Evolutionary conservation across 2,113 vertebrate genomes (phyloP).

Genomic region (Macquaria australasica): DNA sequence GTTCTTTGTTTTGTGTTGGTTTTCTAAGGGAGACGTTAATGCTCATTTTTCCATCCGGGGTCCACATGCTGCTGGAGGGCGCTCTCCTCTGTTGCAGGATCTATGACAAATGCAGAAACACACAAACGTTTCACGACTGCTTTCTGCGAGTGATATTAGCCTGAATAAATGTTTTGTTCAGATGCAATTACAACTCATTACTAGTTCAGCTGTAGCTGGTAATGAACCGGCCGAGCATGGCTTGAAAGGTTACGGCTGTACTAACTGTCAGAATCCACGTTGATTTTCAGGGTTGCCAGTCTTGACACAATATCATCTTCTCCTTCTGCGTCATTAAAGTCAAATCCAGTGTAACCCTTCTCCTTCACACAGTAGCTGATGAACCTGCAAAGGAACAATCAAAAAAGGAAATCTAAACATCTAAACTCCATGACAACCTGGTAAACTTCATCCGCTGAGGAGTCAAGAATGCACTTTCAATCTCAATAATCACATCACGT

Average conservation of each 20-base stretch:
- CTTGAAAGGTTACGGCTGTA: not conserved
- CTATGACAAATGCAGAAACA: slow-evolving; percentile 38
- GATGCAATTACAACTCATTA: not conserved
- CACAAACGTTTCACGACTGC: not conserved
- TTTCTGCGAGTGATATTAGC: not conserved
- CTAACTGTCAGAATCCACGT: slow-evolving; percentile 74
- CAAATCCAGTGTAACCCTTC: slow-evolving; percentile 85
- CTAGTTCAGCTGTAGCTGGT: not conserved
- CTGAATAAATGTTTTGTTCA: not conserved
- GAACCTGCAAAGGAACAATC: slow-evolving; percentile 80
- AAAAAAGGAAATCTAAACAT: not conserved
- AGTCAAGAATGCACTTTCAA: slow-evolving; percentile 1
- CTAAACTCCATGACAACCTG: not conserved
- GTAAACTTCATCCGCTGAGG: not conserved
- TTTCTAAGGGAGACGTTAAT: slow-evolving; percentile 28
- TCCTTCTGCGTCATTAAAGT: slow-evolving; percentile 69
- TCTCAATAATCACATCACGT: not conserved
- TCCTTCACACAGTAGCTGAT: slow-evolving; percentile 88
- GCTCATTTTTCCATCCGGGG: slow-evolving; percentile 84
- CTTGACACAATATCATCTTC: slow-evolving; percentile 65
- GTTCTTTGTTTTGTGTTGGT: not conserved
- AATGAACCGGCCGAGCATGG: not conserved
- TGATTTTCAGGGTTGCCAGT: slow-evolving; percentile 75
- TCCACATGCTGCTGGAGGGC: slow-evolving; percentile 75
- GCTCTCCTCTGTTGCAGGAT: slow-evolving; percentile 62